These are phyloP conservation scores for Canis aureus DNA, from an alignment of 2,113 vertebrate species.

Conservation along the genomic window DNA sequence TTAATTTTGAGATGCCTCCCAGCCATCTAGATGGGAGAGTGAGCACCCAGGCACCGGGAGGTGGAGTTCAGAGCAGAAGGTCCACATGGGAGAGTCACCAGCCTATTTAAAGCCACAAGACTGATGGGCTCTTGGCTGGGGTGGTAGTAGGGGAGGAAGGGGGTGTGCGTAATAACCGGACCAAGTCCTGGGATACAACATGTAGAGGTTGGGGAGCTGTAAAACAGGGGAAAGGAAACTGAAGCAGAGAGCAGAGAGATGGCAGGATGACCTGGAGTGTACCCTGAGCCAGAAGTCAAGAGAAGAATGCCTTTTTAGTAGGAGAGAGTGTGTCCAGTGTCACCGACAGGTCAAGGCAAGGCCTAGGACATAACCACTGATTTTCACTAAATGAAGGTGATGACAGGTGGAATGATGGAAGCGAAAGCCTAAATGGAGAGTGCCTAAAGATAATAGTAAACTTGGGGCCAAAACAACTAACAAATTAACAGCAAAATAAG, in stretches of 20 bases:
- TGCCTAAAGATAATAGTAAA: neutral
- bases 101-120: neutral
- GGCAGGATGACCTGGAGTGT: neutral
- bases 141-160: too few relatives aligned
- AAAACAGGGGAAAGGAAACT: neutral
- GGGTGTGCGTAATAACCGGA: neutral
- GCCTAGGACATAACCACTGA: neutral
- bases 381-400: neutral
- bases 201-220: neutral
- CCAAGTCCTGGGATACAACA: neutral
- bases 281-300: neutral
- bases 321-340: neutral
- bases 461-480: neutral
- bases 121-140: too few relatives aligned
- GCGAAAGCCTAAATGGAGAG: neutral
- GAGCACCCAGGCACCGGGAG: neutral
- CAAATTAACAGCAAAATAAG: neutral
- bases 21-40: neutral
- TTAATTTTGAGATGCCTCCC: neutral
- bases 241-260: neutral
- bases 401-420: neutral
- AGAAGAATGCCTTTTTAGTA: neutral
- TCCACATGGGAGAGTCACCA: neutral
- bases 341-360: neutral
- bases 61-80: neutral